Evolutionary conservation across 1,140 invertebrate species (phyloP), one percentile per base, ranked within the genome.

Genomic region (Magallana gigas): DNA sequence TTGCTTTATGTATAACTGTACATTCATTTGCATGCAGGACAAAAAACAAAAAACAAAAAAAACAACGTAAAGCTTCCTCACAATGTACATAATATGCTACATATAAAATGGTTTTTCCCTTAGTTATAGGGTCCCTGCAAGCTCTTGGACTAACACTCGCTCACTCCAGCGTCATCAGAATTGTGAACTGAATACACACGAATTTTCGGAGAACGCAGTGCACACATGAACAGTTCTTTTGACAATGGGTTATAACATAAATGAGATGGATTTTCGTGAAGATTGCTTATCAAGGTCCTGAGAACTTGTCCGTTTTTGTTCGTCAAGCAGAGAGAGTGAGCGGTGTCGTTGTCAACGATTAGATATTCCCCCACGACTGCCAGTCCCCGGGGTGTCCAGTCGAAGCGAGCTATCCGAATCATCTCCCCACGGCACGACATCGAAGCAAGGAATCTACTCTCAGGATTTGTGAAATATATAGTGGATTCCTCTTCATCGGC

Each of bases 381-480:
- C 18, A 76, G 68, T 2, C 68, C 68, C 2, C 68, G 18, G 23
- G 68, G 68, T 29, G 68, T 76, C 68, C 68, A 76, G 23, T 76
- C 68, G 29, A 76, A 76, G 12, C 68, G 68, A 1, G 23, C 68
- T 18, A 76, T 76, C 14, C 68, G 18, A 23, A 76, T 76, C 68
- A 76, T 76, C 36, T 76, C 68, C 6, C 68, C 68, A 29, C 68
- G 68, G 36, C 23, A 76, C 23, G 68, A 76, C 68, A 76, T 76
- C 68, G 68, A 76, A 8, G 68, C 68, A 12, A 76, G 23, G 23
- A 76, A 76, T 76, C 36, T 76, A 29, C 23, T 76, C 3, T 11
- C 8, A 76, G 68, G 68, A 5, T 76, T 29, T 29, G 68, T 76
- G 23, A 76, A 76, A 76, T 76, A 76, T 29, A 76, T 9, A 12